Conservation (phyloP, 2,888 invertebrate species). For the Fissipunctia ypsillon region DNA sequence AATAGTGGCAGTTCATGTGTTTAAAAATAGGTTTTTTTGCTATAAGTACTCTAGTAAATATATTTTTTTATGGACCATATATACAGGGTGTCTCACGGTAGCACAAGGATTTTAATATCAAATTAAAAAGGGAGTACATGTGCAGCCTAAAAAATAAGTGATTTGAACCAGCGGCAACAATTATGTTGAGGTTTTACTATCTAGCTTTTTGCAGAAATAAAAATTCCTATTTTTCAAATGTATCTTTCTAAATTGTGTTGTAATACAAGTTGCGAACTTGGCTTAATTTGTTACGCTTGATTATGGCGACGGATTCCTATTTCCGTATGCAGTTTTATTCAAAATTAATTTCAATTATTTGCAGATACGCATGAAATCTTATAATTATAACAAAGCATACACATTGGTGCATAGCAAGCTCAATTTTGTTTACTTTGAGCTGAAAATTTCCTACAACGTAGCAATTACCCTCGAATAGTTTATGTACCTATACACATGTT, state of each 20-base stretch:
- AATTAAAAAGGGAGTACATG: not conserved
- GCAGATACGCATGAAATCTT: not conserved
- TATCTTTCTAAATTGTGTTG: not conserved
- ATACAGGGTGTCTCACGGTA: constrained; percentile 17
- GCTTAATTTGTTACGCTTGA: not conserved
- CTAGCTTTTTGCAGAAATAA: no score
- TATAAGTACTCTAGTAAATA: not conserved
- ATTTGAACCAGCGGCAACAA: not conserved
- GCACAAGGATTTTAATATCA: not conserved
- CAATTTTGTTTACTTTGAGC: constrained; percentile 1
- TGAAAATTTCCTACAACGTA: not conserved
- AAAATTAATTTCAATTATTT: not conserved
- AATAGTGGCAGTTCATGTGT: constrained; percentile 5
- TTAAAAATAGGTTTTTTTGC: not conserved
- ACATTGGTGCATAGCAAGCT: not conserved
- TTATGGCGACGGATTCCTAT: not conserved
- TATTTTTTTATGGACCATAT: not conserved
- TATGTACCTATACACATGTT: not conserved
- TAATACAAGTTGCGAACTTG: not conserved
- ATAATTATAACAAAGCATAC: not conserved
- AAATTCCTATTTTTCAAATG: not conserved
- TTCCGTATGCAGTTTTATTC: constrained; percentile 1
- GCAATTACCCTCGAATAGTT: not conserved
- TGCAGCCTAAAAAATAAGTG: not conserved
- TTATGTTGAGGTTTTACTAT: not conserved